These are phyloP conservation scores for Corythaixoides concolor DNA, from an alignment of 2,113 vertebrate species.

Conservation along the genomic window DNA sequence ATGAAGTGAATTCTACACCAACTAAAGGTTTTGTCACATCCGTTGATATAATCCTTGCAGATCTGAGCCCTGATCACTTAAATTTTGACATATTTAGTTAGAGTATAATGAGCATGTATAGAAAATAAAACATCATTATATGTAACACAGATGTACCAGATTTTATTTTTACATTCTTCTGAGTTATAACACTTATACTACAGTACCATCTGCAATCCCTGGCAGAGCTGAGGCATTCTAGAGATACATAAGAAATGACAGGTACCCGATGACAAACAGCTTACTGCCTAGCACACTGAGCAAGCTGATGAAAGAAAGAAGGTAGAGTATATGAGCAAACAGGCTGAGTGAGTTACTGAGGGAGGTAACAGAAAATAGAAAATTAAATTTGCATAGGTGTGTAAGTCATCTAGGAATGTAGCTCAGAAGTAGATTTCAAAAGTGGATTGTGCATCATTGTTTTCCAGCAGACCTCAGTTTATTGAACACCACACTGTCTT, in stretches of 20 bases:
- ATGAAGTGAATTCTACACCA: background rate
- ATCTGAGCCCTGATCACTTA: conserved; percentile 40
- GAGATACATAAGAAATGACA: conserved; percentile 55
- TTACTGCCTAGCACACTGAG: conserved; percentile 31
- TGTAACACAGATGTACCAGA: conserved; percentile 45
- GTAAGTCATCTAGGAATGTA: conserved; percentile 4
- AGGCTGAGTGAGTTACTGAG: background rate
- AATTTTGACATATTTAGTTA: conserved; percentile 47
- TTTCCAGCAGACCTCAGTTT: background rate
- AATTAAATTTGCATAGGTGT: conserved; percentile 29
- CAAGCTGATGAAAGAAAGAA: conserved; percentile 55
- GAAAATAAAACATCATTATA: conserved; percentile 55
- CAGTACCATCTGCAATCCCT: conserved; percentile 47
- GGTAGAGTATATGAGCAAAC: background rate
- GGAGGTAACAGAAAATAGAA: conserved; percentile 45
- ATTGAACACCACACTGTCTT: background rate
- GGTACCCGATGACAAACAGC: conserved; percentile 63
- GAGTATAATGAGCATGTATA: background rate
- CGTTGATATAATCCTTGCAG: background rate
- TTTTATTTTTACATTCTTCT: conserved; percentile 54
- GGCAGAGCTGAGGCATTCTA: conserved; percentile 32
- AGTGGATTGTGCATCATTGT: background rate
- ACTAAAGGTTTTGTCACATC: background rate
- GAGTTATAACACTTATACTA: conserved; percentile 37
- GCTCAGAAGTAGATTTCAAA: background rate